Conservation (phyloP, 2,797 vertebrate genomes). For the Loriculus beryllinus region DNA sequence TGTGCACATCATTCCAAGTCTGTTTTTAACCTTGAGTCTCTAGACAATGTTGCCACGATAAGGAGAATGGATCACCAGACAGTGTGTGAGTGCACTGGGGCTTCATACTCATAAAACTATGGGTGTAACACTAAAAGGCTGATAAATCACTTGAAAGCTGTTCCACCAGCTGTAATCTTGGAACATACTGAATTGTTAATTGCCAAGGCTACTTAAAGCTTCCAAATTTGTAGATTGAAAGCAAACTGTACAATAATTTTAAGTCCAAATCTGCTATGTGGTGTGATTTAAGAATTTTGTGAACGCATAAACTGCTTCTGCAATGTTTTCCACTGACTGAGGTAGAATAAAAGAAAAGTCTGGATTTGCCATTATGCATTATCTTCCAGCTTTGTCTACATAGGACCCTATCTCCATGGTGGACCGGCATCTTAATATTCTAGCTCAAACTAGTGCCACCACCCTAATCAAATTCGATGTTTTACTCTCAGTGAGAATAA, state of each 20-base stretch:
- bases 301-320: not conserved
- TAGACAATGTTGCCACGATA: not conserved
- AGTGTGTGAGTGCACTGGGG: not conserved
- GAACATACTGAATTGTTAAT: not conserved
- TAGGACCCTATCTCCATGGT: not conserved
- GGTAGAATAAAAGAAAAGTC: not conserved
- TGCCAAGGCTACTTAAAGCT: not conserved
- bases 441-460: not conserved
- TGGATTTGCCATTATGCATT: not conserved
- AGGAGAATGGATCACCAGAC: not conserved
- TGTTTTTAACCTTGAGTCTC: not conserved
- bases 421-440: not conserved
- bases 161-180: constrained; percentile 8
- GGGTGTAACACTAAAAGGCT: not conserved
- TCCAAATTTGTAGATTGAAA: not conserved
- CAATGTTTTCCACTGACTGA: not conserved
- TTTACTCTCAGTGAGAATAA: not conserved
- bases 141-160: not conserved
- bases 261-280: not conserved
- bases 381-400: not conserved
- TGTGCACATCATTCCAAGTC: not conserved
- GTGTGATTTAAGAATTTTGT: not conserved
- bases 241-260: not conserved
- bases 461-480: not conserved
- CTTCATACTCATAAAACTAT: not conserved